Conservation (phyloP, 2,113 vertebrate genomes). For the Myotis brandtii region DNA sequence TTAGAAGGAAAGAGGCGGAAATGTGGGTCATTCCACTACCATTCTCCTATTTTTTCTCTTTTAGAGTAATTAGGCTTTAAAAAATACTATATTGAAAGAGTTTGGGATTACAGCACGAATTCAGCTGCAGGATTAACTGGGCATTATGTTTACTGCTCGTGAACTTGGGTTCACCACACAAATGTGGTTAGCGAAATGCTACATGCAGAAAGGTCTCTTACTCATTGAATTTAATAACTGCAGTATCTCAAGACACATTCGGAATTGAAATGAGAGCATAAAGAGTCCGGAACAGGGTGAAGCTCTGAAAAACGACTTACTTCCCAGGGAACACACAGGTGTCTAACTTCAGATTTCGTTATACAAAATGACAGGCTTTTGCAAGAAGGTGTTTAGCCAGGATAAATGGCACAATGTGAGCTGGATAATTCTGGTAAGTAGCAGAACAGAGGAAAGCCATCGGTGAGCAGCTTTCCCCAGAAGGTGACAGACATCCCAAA, state of each 20-base stretch:
- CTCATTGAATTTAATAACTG: conserved; percentile 80
- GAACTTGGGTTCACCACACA: conserved; percentile 58
- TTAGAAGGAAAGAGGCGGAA: background rate
- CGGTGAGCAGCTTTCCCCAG: background rate
- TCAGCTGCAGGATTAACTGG: conserved; percentile 12
- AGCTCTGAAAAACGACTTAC: conserved; percentile 57
- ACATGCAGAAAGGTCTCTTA: conserved; percentile 44
- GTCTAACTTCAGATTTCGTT: conserved; percentile 61
- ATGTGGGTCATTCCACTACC: background rate
- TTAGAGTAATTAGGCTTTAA: conserved; percentile 12
- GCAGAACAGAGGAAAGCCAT: background rate
- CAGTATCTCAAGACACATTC: conserved; percentile 51
- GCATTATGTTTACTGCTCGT: background rate
- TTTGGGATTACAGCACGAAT: background rate
- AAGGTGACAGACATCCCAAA: conserved; percentile 28
- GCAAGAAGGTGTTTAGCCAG: conserved; percentile 60
- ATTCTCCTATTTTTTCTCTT: conserved; percentile 6
- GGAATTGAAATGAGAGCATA: conserved; percentile 73
- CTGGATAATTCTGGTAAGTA: conserved; percentile 15
- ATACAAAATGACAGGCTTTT: conserved; percentile 55
- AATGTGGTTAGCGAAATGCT: conserved; percentile 64
- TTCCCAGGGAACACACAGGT: conserved; percentile 69
- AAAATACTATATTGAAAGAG: conserved; percentile 21
- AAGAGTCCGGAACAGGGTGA: conserved; percentile 63
- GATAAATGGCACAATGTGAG: conserved; percentile 55